Evolutionary conservation across 2,113 vertebrate species (phyloP), one percentile per base, ranked within the genome.

Genomic region (Siphamia tubifer): DNA sequence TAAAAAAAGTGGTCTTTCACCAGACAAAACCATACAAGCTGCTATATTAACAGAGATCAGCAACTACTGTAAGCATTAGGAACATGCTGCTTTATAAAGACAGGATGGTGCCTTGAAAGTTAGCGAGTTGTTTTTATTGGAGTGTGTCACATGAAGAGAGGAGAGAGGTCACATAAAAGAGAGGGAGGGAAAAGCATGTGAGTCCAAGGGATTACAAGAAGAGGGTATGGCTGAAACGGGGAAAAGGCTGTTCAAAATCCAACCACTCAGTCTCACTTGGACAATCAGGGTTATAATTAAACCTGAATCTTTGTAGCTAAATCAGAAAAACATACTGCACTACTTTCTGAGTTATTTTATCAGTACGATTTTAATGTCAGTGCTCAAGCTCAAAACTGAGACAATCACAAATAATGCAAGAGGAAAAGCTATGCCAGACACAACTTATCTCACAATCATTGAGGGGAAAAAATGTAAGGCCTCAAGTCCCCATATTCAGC

Each of bases 51-150:
- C 10, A 54, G 24, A n/a, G 7, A 20, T 23, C 10, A 15, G 2
- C 54, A 11, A 19, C 10, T 30, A n/a, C n/a, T n/a, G n/a, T n/a
- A 8, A 28, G 3, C 2, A 27, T 4, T 34, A 24, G 15, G 13
- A 19, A 52, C n/a, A 27, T 17, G 31, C 23, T 36, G 19, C 9
- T 51, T 28, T 15, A 52, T 42, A 51, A 23, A 45, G 39, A 49
- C 39, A 60, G 32, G 13, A 77, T 56, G 48, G 28, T 45, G 23
- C 20, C 23, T 56, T 7, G 4, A 47, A 12, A n/a, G 76, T 79
- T 57, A 76, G 17, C 10, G 42, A 21, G 47, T 55, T 85, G 47
- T 68, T 82, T 83, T 82, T 72, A 53, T 20, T 28, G 36, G 44
- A 58, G 39, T 61, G 61, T 66, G 65, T 79, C 77, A 85, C 57